Percentiles rank a stretch among this genome's conserved stretches.
Conservation (phyloP, 2,888 invertebrate species). For the Cetonia aurata region DNA sequence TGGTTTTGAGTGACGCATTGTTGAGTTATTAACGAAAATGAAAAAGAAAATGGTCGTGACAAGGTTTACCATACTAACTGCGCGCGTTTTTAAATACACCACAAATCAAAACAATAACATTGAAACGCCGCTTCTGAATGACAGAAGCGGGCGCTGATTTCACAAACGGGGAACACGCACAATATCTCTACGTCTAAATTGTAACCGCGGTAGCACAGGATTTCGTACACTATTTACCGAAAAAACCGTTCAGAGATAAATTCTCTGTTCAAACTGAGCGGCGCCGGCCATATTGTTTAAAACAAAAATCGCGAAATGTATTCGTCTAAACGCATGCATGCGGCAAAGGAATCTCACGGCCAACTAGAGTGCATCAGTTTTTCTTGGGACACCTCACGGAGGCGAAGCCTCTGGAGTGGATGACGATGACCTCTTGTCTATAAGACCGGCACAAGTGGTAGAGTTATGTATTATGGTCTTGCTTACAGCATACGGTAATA, state of each 20-base stretch:
- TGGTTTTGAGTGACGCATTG: too few relatives aligned
- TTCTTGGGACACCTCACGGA: conserved; percentile 51
- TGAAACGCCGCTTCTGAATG: conserved; percentile 28
- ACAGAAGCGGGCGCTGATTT: conserved; percentile 21
- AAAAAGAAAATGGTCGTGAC: too few relatives aligned
- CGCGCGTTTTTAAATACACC: too few relatives aligned
- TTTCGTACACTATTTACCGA: neutral
- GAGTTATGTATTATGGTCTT: neutral
- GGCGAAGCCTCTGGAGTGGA: conserved; percentile 48
- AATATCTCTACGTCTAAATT: conserved; percentile 1
- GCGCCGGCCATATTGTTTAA: conserved; percentile 44
- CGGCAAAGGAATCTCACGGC: conserved; percentile 49
- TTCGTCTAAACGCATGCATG: conserved; percentile 33
- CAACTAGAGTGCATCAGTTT: conserved; percentile 50
- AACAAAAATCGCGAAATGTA: conserved; percentile 33
- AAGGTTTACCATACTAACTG: too few relatives aligned
- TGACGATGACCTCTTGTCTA: conserved; percentile 53
- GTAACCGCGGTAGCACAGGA: too few relatives aligned
- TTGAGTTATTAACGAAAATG: too few relatives aligned
- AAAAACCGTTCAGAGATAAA: conserved; percentile 1
- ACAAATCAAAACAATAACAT: too few relatives aligned
- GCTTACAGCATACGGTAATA: neutral
- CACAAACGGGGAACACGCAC: neutral
- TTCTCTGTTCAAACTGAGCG: conserved; percentile 11
- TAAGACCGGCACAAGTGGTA: conserved; percentile 11